A percentile compares a stretch with the other conserved stretches of the same genome.
Evolutionary conservation across 2,888 invertebrate species (phyloP).

Genomic region (Plagiodera versicolora): DNA sequence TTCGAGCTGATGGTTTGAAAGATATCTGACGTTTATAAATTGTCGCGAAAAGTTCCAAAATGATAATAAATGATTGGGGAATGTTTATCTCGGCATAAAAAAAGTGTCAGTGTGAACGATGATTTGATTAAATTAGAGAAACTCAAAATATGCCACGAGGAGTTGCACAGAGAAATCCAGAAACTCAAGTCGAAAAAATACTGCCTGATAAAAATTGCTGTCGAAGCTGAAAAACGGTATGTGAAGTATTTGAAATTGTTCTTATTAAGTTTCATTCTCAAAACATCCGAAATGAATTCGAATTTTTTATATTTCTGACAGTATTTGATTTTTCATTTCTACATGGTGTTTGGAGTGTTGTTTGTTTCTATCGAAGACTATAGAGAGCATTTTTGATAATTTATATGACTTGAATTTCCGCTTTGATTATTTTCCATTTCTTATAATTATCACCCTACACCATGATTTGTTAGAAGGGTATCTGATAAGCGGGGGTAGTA

Average conservation of each 20-base stretch:
- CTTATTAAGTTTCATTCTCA: no score
- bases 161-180: slow-evolving; percentile 22
- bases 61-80: not conserved
- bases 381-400: no score
- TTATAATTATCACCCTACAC: no score
- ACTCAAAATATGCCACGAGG: slow-evolving; percentile 24
- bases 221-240: slow-evolving; percentile 5
- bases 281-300: no score
- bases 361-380: no score
- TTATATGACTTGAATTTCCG: no score
- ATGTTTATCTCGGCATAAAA: not conserved
- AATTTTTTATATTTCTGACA: no score
- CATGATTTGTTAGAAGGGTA: no score
- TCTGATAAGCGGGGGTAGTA: no score
- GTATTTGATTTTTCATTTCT: no score
- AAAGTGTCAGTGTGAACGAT: not conserved
- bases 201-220: slow-evolving; percentile 12
- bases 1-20: not conserved
- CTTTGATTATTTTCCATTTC: no score
- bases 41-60: not conserved
- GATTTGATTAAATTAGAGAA: slow-evolving; percentile 20
- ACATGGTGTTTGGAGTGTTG: no score
- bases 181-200: slow-evolving; percentile 28
- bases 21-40: not conserved
- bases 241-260: not conserved